phyloP scores from a whole-genome alignment of 2,888 invertebrate genomes.

The Penaeus monodon region DNA sequence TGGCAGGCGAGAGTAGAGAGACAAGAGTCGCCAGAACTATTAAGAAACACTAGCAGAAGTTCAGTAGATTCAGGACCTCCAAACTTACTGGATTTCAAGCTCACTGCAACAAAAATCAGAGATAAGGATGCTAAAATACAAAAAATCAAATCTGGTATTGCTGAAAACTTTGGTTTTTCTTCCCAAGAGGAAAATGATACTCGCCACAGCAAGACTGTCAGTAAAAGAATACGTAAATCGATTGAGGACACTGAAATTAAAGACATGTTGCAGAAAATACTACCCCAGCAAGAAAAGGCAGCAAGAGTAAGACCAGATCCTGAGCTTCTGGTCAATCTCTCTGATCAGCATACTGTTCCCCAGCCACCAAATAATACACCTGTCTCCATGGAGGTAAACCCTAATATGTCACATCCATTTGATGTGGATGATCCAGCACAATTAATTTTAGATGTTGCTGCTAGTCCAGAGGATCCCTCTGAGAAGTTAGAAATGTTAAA shows the following conservation, averaged over 20 bases:
- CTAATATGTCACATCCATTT: not conserved
- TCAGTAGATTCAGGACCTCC: slow-evolving; percentile 19
- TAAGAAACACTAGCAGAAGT: slow-evolving; percentile 28
- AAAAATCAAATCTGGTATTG: not conserved
- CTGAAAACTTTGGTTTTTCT: slow-evolving; percentile 21
- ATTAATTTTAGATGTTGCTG: too few species aligned
- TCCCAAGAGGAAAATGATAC: not conserved
- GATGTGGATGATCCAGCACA: not conserved
- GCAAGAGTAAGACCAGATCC: not conserved
- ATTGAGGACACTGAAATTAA: slow-evolving; percentile 1
- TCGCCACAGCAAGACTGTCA: not conserved
- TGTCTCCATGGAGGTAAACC: not conserved
- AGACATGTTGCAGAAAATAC: slow-evolving; percentile 1
- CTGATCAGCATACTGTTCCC: not conserved
- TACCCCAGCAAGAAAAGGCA: not conserved
- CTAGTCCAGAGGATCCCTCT: too few species aligned
- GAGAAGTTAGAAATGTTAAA: too few species aligned
- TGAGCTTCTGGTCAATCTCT: not conserved
- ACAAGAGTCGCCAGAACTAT: not conserved
- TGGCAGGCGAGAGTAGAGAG: not conserved
- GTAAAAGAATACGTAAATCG: not conserved
- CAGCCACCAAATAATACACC: slow-evolving; percentile 16
- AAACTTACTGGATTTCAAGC: slow-evolving; percentile 13
- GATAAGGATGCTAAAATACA: not conserved
- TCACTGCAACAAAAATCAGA: slow-evolving; percentile 13